Evolutionary conservation across 2,888 invertebrate genomes (phyloP), one percentile per base, ranked within the genome.

Genomic region (Drosophila atripex): DNA sequence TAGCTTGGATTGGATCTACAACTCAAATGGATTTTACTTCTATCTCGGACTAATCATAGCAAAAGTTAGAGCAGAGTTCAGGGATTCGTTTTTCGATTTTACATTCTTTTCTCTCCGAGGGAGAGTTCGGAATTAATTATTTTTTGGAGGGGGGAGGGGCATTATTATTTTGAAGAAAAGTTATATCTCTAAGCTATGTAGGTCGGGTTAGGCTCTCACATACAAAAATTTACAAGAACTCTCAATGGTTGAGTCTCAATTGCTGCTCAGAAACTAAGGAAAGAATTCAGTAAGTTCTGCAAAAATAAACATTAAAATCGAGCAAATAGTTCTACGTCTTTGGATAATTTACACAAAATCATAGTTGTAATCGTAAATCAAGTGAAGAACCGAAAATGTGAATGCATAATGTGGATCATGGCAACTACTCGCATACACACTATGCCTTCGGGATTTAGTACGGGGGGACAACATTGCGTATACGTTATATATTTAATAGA

Each of bases 121-220:
- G 32, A 12, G 32, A 32, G 11, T 32, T 12, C 18, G 1, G 18
- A n/a, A n/a, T n/a, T n/a, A 2, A 38, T 38, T 38, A 14, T 38
- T 38, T 7, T 14, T 14, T 38, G 14, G 7, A 6, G 3, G 21
- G 21, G 21, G 4, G 21, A 21, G 3, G 21, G 21, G 21, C 21
- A 21, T 21, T 21, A 21, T 2, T 21, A n/a, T 9, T 43, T 43
- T 11, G 21, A 21, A 21, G 43, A 11, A 43, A 21, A 12, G 6
- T 12, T 16, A n/a, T 16, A 23, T 39, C 16, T 38, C 9, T 47
- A 60, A 30, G 45, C 35, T 46, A 16, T 28, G 60, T 46, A 16
- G 38, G 60, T 46, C 60, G 8, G 45, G 35, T 58, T 28, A 35
- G 14, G 57, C 32, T 58, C 60, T 60, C 45, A 28, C 47, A 47